Percentiles rank a stretch among this genome's conserved stretches.
Evolutionary conservation across 2,113 vertebrate genomes (phyloP).

Genomic region (Sander lucioperca): DNA sequence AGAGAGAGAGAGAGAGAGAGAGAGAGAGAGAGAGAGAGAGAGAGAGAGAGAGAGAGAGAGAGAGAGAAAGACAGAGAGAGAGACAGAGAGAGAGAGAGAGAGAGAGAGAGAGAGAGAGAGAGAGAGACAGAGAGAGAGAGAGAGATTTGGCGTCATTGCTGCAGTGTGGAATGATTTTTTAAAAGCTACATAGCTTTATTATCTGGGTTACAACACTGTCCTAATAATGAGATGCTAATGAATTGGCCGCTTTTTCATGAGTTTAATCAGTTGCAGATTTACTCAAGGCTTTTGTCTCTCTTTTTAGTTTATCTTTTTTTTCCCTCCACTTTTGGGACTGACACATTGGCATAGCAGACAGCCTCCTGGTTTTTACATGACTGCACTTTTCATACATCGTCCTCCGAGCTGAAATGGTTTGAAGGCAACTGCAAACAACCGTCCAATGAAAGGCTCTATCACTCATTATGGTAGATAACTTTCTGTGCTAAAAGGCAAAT

Average conservation of each 20-base stretch:
- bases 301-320: constrained; percentile 58
- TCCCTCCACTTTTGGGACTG: constrained; percentile 43
- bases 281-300: constrained; percentile 49
- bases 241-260: constrained; percentile 72
- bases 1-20: background rate
- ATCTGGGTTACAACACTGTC: constrained; percentile 65
- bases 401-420: constrained; percentile 26
- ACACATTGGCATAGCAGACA: constrained; percentile 58
- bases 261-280: constrained; percentile 71
- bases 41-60: too few species aligned
- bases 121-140: too few species aligned
- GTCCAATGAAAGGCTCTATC: constrained; percentile 53
- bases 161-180: constrained; percentile 49
- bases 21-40: too few species aligned
- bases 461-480: constrained; percentile 67
- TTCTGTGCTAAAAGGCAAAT: constrained; percentile 71
- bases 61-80: background rate
- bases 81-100: too few species aligned
- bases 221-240: constrained; percentile 77
- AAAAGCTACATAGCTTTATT: constrained; percentile 59
- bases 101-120: too few species aligned
- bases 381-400: constrained; percentile 49
- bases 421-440: constrained; percentile 49
- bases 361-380: constrained; percentile 55
- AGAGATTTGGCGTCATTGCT: constrained; percentile 41